Evolutionary conservation across 2,113 vertebrate species (phyloP), one percentile per base, ranked within the genome.

Genomic region (Xiphophorus hellerii): DNA sequence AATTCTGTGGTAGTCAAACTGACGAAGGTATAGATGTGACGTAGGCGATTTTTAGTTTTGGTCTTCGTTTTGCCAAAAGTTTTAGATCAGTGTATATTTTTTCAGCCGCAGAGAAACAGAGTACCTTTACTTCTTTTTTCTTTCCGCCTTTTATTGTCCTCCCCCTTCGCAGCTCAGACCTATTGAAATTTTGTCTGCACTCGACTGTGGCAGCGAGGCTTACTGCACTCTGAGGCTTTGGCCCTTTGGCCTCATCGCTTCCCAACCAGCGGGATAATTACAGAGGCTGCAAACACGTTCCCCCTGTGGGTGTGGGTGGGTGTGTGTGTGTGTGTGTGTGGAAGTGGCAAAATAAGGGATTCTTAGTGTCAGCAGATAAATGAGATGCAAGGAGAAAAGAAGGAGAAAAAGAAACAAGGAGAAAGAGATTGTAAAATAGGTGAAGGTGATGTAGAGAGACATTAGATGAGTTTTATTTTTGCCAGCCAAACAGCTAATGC

Each of bases 211-310:
- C 84, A 78, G 75, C 31, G 30, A 84, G 74, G 69, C 62, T 73
- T 70, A 17, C 69, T 76, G 78, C 84, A 30, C 85, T 87, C 70
- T 62, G 73, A 84, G 76, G 83, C 35, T 83, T 73, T 72, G 78
- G 73, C 90, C 77, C 81, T 79, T 82, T 90, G 90, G 77, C 87
- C 89, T 73, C 69, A 17, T 44, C 85, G 63, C 80, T 67, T 87
- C 78, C 74, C 76, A 76, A 85, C 78, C 78, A 70, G 77, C 71
- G 68, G 72, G 69, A 85, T 91, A 89, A 90, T 92, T 89, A 91
- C 86, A 88, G 75, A 77, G 73, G 79, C 69, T 71, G 77, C 76
- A 70, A 80, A 58, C 86, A 76, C 74, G 74, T 78, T 73, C 73
- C 78, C 71, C 70, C 64, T 62, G 10, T 37, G 35, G 0, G 33